Evolutionary conservation across 2,888 invertebrate species (phyloP).

Genomic region (Nomada hirtipes): DNA sequence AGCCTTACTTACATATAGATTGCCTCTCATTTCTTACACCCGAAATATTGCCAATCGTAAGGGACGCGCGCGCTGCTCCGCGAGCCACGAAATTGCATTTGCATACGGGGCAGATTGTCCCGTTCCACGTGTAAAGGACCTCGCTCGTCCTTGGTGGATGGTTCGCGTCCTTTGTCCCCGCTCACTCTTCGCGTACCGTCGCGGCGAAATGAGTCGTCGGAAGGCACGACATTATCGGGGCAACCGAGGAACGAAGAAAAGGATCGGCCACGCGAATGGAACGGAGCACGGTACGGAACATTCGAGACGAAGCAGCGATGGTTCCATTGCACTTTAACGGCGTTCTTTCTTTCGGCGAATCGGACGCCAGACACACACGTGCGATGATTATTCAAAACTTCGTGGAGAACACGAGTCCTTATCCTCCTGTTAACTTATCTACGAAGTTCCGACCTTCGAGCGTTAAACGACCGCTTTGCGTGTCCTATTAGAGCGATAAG

Average conservation of each 20-base stretch:
- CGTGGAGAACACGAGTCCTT: constrained; percentile 35
- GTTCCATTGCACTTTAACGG: constrained; percentile 38
- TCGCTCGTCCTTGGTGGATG: constrained; percentile 66
- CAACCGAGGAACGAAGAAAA: constrained; percentile 7
- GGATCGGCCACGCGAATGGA: constrained; percentile 19
- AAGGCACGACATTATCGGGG: constrained; percentile 61
- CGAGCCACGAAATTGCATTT: constrained; percentile 77
- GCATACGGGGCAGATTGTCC: constrained; percentile 77
- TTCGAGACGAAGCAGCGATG: constrained; percentile 7
- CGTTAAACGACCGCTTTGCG: constrained; percentile 56
- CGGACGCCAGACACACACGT: not conserved
- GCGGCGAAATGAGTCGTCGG: constrained; percentile 52
- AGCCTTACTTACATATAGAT: constrained; percentile 83
- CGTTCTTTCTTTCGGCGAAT: not conserved
- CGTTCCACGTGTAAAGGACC: constrained; percentile 69
- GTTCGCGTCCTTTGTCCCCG: constrained; percentile 58
- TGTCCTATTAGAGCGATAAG: constrained; percentile 70
- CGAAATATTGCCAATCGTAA: constrained; percentile 79
- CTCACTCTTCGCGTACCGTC: not conserved
- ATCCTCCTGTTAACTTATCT: constrained; percentile 54
- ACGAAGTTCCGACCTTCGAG: constrained; percentile 42
- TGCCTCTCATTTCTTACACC: constrained; percentile 77
- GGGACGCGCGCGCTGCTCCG: constrained; percentile 51
- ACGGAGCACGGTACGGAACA: constrained; percentile 3
- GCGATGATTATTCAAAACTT: constrained; percentile 68